Conservation (phyloP, 2,113 vertebrate species). For the Zosterops japonicus region DNA sequence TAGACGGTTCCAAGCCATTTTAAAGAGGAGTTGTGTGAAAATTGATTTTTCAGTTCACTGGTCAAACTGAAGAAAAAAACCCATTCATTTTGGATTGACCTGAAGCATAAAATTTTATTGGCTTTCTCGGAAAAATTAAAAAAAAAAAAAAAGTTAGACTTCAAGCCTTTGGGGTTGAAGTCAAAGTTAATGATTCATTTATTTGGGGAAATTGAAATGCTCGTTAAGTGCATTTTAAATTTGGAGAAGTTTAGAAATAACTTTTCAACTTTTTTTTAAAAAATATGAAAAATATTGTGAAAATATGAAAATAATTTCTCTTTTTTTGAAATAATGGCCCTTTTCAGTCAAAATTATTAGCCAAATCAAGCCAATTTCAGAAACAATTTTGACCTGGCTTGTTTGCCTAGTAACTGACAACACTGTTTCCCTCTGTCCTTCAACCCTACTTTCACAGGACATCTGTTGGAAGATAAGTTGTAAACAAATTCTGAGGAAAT, state of each 20-base stretch:
- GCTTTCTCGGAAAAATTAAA: background rate
- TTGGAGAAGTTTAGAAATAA: background rate
- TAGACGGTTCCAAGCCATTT: constrained; percentile 19
- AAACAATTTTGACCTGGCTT: background rate
- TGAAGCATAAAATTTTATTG: constrained; percentile 38
- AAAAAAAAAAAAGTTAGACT: background rate
- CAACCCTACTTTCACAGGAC: background rate
- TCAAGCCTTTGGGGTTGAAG: background rate
- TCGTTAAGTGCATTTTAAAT: background rate
- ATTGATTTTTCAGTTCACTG: constrained; percentile 50
- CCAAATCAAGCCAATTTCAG: background rate
- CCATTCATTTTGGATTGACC: background rate
- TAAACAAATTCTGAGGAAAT: background rate
- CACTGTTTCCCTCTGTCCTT: background rate
- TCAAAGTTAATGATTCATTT: background rate
- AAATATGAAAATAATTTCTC: background rate
- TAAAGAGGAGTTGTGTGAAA: constrained; percentile 29
- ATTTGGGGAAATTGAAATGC: background rate
- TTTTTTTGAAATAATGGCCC: background rate
- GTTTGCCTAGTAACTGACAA: background rate
- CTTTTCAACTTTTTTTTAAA: background rate
- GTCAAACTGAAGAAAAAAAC: constrained; percentile 18
- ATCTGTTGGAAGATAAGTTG: background rate
- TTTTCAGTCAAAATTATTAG: background rate
- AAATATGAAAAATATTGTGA: background rate